Evolutionary conservation across 2,888 invertebrate genomes (phyloP).

Genomic region (Octodonta nipae): DNA sequence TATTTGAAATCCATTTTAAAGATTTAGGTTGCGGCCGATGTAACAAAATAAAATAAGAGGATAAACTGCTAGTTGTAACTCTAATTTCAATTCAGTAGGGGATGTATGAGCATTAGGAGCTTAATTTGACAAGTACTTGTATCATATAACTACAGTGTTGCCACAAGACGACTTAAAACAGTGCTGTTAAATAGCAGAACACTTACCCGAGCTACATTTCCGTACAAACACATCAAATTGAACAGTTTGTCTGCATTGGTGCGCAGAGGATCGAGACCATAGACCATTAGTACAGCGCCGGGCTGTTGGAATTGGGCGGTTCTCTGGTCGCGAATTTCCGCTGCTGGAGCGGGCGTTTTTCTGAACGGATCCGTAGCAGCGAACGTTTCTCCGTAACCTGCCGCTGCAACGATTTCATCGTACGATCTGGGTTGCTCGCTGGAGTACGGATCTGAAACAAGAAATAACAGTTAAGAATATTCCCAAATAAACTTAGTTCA

Average conservation of each 20-base stretch:
- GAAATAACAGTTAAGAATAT: no score
- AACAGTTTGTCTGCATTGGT: slow-evolving; percentile 93
- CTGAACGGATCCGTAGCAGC: slow-evolving; percentile 28
- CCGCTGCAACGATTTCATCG: slow-evolving; percentile 34
- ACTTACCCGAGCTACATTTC: slow-evolving; percentile 87
- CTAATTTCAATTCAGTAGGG: no score
- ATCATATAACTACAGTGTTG: no score
- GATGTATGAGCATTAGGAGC: no score
- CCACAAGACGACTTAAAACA: no score
- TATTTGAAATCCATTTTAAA: no score
- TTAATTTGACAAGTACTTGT: no score
- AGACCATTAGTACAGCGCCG: slow-evolving; percentile 94
- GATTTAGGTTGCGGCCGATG: no score
- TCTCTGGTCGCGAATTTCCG: slow-evolving; percentile 30
- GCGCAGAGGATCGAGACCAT: slow-evolving; percentile 84
- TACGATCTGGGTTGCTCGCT: slow-evolving; percentile 24
- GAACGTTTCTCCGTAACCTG: slow-evolving; percentile 29
- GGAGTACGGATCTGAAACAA: slow-evolving; percentile 31
- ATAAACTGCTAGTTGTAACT: no score
- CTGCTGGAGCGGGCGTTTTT: slow-evolving; percentile 22
- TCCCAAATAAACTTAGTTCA: no score
- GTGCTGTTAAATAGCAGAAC: no score
- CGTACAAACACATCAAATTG: slow-evolving; percentile 96
- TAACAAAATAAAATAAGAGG: no score
- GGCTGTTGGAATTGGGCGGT: slow-evolving; percentile 42